A percentile compares a stretch with the other conserved stretches of the same genome.
phyloP scores from a whole-genome alignment of 2,888 invertebrate genomes.

The Ganaspis brasiliensis region DNA sequence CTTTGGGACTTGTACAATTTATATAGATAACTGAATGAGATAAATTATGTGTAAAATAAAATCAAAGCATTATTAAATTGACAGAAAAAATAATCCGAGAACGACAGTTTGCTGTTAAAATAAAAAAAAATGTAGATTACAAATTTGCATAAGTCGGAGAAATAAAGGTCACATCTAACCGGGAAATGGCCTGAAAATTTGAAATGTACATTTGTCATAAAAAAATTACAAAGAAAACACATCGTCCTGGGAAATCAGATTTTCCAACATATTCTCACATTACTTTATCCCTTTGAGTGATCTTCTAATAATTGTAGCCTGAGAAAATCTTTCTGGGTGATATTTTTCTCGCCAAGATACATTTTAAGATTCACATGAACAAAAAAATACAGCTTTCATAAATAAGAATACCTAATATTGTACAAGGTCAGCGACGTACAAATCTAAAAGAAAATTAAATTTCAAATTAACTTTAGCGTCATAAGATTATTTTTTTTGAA shows the following conservation, averaged over 20 bases:
- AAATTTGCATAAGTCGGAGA: too few relatives aligned
- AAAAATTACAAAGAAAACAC: background rate
- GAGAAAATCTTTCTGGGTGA: slow-evolving; percentile 32
- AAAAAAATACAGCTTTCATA: slow-evolving; percentile 4
- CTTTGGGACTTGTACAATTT: background rate
- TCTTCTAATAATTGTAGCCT: slow-evolving; percentile 25
- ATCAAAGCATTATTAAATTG: background rate
- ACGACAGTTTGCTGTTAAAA: background rate
- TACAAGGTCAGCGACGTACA: slow-evolving; percentile 2
- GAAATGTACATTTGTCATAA: background rate
- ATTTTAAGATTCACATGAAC: background rate
- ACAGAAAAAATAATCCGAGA: background rate
- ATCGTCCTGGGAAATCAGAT: slow-evolving; percentile 1
- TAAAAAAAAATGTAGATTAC: background rate
- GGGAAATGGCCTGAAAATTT: background rate
- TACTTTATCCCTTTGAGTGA: slow-evolving; percentile 33
- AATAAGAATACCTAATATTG: slow-evolving; percentile 21
- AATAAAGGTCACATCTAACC: background rate
- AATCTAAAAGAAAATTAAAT: too few relatives aligned
- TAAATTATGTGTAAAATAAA: background rate
- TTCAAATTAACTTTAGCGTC: too few relatives aligned
- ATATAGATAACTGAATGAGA: background rate
- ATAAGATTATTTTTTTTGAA: too few relatives aligned
- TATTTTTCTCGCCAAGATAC: slow-evolving; percentile 22
- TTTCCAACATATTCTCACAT: slow-evolving; percentile 24